Evolutionary conservation across 2,113 vertebrate genomes (phyloP), one percentile per base, ranked within the genome.

Genomic region (Phoenicopterus ruber): DNA sequence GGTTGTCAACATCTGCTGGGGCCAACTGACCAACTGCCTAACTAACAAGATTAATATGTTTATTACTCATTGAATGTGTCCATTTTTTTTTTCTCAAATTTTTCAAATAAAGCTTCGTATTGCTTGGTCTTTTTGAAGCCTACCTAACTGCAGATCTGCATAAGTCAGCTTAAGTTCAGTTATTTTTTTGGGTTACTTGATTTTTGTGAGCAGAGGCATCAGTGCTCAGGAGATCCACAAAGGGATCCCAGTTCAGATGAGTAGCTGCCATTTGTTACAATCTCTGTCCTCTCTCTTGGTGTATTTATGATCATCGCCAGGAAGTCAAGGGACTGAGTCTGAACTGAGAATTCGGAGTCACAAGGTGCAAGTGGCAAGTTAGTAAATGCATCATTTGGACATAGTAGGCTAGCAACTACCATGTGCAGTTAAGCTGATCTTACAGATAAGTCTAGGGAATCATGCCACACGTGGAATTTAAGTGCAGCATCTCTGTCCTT

Each of bases 71-170:
- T 82, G 34, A 70, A 69, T 47, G 10, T 22, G 22, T 58, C 15
- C 2, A 1, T 8, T 11, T 25, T 36, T 44, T 14, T 24, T 18
- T 6, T 2, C 15, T 69, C 15, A 18, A 1, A 3, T 40, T 54
- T 81, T 78, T 69, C 7, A 38, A 65, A 78, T 55, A 57, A 78
- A 82, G 5, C 34, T 74, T 66, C 13, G 26, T 70, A 40, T 59
- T 81, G 17, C 36, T n/a, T 76, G 25, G 8, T 61, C 31, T 52
- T 72, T 61, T 11, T 34, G 13, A 38, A 87, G 36, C 5, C 32
- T 70, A n/a, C 36, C 2, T 88, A 70, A 62, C 13, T 67, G 29
- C 61, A 57, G 38, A 52, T 24, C 17, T 61, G 44, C 15, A 3
- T 62, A 62, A 46, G 15, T 83, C 20, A 67, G 28, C 36, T 67